These are phyloP conservation scores for Drosophila murphyi DNA, from an alignment of 1,140 invertebrate species.

Conservation along the genomic window DNA sequence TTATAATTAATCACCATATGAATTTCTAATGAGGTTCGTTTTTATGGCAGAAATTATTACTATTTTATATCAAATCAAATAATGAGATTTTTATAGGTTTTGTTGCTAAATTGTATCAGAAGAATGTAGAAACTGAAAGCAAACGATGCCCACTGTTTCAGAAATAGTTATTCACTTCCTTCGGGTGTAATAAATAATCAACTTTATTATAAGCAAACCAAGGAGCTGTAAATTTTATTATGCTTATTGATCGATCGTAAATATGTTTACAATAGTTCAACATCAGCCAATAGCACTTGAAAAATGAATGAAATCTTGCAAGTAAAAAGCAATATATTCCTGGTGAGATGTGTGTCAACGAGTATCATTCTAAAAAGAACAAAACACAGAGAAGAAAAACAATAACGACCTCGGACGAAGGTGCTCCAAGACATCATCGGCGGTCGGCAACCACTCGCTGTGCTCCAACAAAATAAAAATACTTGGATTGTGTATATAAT, in stretches of 20 bases:
- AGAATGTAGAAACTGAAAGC: no score
- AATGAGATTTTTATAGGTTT: no score
- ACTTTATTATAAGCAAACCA: neutral
- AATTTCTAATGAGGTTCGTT: neutral
- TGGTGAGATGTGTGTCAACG: slow-evolving; percentile 32
- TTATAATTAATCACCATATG: neutral
- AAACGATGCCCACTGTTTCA: no score
- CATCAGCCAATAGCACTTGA: neutral
- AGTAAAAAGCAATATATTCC: slow-evolving; percentile 11
- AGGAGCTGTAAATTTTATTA: neutral
- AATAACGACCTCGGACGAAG: slow-evolving; percentile 69
- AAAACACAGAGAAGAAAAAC: slow-evolving; percentile 33
- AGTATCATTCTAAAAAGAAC: neutral
- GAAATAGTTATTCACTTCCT: no score
- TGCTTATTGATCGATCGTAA: neutral
- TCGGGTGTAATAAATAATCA: neutral
- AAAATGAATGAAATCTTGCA: slow-evolving; percentile 28
- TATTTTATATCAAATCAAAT: no score
- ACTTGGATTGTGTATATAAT: slow-evolving; percentile 39
- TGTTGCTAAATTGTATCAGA: no score
- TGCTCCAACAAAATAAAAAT: slow-evolving; percentile 6
- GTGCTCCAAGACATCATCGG: slow-evolving; percentile 57
- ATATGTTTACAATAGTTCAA: neutral
- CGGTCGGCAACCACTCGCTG: slow-evolving; percentile 26
- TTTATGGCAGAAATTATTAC: no score